A percentile compares a stretch with the other conserved stretches of the same genome.
Conservation (phyloP, 2,113 vertebrate species). For the Hyaena hyaena region DNA sequence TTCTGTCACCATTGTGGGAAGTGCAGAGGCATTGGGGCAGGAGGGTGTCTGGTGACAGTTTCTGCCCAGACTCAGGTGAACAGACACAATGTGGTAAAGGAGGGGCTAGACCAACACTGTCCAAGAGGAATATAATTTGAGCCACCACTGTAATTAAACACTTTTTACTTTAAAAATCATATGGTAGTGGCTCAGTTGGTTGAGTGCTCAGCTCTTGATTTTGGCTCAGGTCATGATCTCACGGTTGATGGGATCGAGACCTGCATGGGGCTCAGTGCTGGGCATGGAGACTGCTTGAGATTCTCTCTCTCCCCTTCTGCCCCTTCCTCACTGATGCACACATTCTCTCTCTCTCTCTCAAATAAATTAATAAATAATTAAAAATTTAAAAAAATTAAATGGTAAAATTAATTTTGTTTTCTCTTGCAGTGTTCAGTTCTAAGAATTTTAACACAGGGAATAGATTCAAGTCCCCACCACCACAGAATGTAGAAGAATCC, state of each 20-base stretch:
- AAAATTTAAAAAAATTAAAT: not conserved
- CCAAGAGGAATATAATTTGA: not conserved
- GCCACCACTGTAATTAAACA: not conserved
- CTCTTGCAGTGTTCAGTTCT: not conserved
- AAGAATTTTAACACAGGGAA: conserved; percentile 14
- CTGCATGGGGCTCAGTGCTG: too few relatives aligned
- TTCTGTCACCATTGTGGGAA: not conserved
- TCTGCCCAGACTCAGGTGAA: not conserved
- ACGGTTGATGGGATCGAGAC: too few relatives aligned
- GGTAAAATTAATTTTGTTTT: not conserved
- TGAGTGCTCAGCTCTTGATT: too few relatives aligned
- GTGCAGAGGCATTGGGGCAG: not conserved
- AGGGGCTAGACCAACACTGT: not conserved
- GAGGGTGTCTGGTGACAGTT: not conserved
- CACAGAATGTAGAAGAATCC: not conserved
- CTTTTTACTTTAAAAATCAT: not conserved
- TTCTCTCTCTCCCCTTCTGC: too few relatives aligned
- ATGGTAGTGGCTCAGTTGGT: not conserved
- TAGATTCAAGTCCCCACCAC: not conserved
- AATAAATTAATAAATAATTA: too few relatives aligned
- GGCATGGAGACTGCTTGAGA: too few relatives aligned
- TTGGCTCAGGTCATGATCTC: too few relatives aligned
- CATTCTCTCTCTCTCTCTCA: too few relatives aligned
- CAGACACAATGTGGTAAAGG: not conserved
- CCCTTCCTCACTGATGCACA: too few relatives aligned